phyloP scores from a whole-genome alignment of 2,113 vertebrate species.

The Elephas maximus region DNA sequence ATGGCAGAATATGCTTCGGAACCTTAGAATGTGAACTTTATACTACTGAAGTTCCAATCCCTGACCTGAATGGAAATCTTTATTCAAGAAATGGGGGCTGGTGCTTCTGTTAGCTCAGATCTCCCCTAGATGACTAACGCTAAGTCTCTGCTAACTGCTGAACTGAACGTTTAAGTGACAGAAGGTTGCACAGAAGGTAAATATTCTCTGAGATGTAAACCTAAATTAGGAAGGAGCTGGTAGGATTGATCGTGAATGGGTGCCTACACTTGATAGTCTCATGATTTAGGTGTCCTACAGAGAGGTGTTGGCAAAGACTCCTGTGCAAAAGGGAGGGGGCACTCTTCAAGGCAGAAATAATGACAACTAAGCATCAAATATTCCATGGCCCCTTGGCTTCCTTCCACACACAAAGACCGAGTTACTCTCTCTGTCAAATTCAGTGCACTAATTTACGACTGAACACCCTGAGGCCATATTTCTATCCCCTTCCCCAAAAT shows the following conservation, averaged over 20 bases:
- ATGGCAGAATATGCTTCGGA: neutral
- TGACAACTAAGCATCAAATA: conserved; percentile 44
- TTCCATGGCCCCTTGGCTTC: conserved; percentile 49
- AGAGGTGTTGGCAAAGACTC: conserved; percentile 57
- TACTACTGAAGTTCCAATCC: neutral
- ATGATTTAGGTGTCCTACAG: conserved; percentile 26
- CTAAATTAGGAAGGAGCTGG: conserved; percentile 41
- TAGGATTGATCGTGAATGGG: conserved; percentile 40
- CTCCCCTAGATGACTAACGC: conserved; percentile 37
- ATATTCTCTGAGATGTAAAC: conserved; percentile 63
- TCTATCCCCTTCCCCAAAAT: conserved; percentile 71
- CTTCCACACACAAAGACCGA: conserved; percentile 71
- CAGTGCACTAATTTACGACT: conserved; percentile 81
- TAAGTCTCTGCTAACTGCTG: conserved; percentile 47
- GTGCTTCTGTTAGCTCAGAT: neutral
- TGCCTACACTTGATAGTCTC: conserved; percentile 25
- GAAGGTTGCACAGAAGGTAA: conserved; percentile 74
- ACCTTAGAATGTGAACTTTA: neutral
- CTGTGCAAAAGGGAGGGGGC: neutral
- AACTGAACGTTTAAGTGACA: conserved; percentile 60
- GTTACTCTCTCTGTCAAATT: conserved; percentile 75
- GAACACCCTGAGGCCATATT: conserved; percentile 69
- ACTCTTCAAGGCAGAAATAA: conserved; percentile 54
- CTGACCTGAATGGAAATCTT: conserved; percentile 16
- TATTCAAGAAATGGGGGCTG: neutral